A percentile compares a stretch with the other conserved stretches of the same genome.
Conservation (phyloP, 1,140 invertebrate species). For the Bilobella aurantiaca region DNA sequence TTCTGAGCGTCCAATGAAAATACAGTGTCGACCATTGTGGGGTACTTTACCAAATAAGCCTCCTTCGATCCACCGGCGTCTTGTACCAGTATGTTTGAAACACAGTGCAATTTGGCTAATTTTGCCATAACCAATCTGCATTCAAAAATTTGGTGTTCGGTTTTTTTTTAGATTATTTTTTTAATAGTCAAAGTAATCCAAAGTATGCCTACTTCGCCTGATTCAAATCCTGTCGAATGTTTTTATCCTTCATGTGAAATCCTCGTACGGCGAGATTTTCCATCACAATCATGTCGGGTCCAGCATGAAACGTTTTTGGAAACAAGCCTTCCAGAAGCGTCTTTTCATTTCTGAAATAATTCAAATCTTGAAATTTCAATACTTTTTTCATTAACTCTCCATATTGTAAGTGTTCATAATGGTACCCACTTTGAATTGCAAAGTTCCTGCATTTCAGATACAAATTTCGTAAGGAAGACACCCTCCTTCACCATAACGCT, state of each 20-base stretch:
- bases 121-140: neutral
- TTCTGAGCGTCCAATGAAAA: neutral
- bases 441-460: neutral
- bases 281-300: neutral
- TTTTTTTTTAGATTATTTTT: too few species aligned
- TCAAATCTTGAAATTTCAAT: too few species aligned
- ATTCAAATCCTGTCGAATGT: neutral
- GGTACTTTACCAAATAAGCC: neutral
- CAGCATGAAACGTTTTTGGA: neutral
- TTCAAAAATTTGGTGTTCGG: too few species aligned
- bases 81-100: neutral
- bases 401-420: too few species aligned
- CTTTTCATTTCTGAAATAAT: neutral
- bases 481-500: neutral
- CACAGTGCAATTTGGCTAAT: neutral
- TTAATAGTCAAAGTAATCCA: too few species aligned
- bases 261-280: neutral
- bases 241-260: neutral
- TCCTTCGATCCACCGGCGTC: neutral
- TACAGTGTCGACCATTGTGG: neutral
- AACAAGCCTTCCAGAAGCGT: neutral
- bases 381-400: too few species aligned
- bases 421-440: neutral
- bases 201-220: neutral
- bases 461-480: neutral